Evolutionary conservation across 2,113 vertebrate species (phyloP), one percentile per base, ranked within the genome.

Genomic region (Sigmodon hispidus): DNA sequence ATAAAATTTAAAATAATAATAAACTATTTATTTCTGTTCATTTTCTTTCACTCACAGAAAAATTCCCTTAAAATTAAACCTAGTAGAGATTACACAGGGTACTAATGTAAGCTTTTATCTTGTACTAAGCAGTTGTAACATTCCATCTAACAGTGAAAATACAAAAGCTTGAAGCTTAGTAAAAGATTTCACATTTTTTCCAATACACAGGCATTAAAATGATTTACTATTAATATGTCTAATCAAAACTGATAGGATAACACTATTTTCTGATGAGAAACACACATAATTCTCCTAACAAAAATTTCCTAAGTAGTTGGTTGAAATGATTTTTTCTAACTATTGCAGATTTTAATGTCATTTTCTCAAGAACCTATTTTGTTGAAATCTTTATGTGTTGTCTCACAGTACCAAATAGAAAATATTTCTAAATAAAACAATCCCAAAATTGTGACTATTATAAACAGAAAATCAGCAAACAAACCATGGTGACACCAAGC

Each of bases 191-290:
- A 13, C 9, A 85, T 85, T n/a, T 24, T 22, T 6, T 86, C 29
- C 34, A 72, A 75, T 12, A 91, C 6, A 21, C 63, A 84, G 24
- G 94, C 93, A 94, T 89, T 90, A 89, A 94, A 91, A 70, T 55
- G 7, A 89, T 84, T 90, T 93, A 76, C 40, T 69, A 29, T 43
- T 87, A 76, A 79, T 80, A 57, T n/a, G 6, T 61, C 17, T 48
- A 94, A 87, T 73, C 10, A 40, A 93, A 16, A 86, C 5, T 80
- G 73, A 59, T 5, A 75, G 11, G 24, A 67, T 87, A 94, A 93
- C 55, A 83, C 4, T 69, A 1, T 75, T 81, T 83, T 93, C 80
- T 36, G 43, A 50, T 77, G 73, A 88, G 17, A 81, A 93, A 8
- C 1, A 93, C 3, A 69, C 36, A 89, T 67, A 81, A 55, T 87